A percentile compares a stretch with the other conserved stretches of the same genome.
phyloP scores from a whole-genome alignment of 1,140 invertebrate genomes.

The Meloidogyne hapla region DNA sequence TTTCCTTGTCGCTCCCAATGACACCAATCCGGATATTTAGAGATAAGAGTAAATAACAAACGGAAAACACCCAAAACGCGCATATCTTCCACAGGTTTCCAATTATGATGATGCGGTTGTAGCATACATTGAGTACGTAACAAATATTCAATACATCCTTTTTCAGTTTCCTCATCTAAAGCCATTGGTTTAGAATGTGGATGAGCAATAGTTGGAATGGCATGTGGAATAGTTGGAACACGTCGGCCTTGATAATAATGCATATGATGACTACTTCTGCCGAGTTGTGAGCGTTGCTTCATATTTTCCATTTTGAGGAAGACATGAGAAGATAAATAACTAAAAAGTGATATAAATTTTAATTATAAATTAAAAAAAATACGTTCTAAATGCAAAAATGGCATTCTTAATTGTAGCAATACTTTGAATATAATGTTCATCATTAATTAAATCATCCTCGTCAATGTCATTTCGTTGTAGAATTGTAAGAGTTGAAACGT shows the following conservation, averaged over 20 bases:
- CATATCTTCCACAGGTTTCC: conserved; percentile 35
- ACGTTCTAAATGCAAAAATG: conserved; percentile 41
- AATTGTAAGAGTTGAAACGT: conserved; percentile 38
- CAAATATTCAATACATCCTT: conserved; percentile 33
- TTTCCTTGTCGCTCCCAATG: conserved; percentile 27
- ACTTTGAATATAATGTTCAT: conserved; percentile 36
- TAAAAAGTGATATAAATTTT: conserved; percentile 3
- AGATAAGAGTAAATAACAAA: conserved; percentile 28
- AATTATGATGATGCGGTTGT: conserved; percentile 37
- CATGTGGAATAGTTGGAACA: conserved; percentile 28
- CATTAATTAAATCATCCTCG: conserved; percentile 28
- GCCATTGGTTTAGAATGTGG: conserved; percentile 37
- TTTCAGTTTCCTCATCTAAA: conserved; percentile 34
- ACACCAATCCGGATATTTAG: conserved; percentile 33
- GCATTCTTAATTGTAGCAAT: conserved; percentile 41
- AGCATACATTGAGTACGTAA: conserved; percentile 32
- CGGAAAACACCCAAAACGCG: conserved; percentile 35
- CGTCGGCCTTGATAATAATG: neutral
- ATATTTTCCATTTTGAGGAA: conserved; percentile 51
- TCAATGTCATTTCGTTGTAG: conserved; percentile 29
- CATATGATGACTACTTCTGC: conserved; percentile 13
- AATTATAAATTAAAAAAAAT: conserved; percentile 23
- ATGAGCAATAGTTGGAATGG: conserved; percentile 28
- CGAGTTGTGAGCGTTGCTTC: conserved; percentile 41
- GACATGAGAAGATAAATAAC: conserved; percentile 43